Base-by-base conservation (phyloP, 2,113 vertebrate species). In the Phyllostomus discolor region DNA sequence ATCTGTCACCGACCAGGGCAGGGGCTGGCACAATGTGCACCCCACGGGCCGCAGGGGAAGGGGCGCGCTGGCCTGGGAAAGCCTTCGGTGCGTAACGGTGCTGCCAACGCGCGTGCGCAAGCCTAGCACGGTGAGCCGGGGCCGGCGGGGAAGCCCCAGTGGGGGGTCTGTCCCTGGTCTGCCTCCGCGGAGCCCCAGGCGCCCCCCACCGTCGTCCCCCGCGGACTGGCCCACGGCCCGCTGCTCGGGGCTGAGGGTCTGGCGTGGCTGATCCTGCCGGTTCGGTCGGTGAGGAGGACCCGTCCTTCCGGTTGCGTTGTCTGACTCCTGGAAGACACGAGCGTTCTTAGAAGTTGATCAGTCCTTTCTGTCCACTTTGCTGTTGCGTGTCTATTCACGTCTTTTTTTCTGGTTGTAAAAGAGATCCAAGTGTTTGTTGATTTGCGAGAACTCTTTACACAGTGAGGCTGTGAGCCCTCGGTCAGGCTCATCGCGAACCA, bases 161-260 rank as follows among this genome's bases (percentile, higher is more conserved):
- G 54, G 20, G 20, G 7, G 7, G 54, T 22, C 54, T 57, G 54
- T 57, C 54, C 54, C 54, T 8, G 54, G 7, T n/a, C 43, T 19
- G 19, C 35, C 11, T 5, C 11, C 0, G 0, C 70, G 16, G 5
- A 50, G 11, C 1, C 35, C 80, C 22, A 10, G 28, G 1, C 0
- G 33, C 50, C 0, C 0, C 0, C 0, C 48, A 50, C 48, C 35
- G 0, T 0, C 35, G 0, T 62, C 12, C 73, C 14, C 28, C 10
- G 1, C 20, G 8, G 48, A 38, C 64, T 6, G 1, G 5, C 43
- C 22, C 35, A 1, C 2, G 0, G 31, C 19, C 11, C 33, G 4
- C 57, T 24, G 22, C 57, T 1, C 33, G 0, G 28, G 0, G 2
- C 1, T 0, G 22, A 10, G 26, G 26, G 1, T 5, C 15, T 28